Percentiles rank a stretch among this genome's conserved stretches.
These are phyloP conservation scores for Apodemus agrarius DNA, from an alignment of 2,797 vertebrate genomes.

Conservation along the genomic window DNA sequence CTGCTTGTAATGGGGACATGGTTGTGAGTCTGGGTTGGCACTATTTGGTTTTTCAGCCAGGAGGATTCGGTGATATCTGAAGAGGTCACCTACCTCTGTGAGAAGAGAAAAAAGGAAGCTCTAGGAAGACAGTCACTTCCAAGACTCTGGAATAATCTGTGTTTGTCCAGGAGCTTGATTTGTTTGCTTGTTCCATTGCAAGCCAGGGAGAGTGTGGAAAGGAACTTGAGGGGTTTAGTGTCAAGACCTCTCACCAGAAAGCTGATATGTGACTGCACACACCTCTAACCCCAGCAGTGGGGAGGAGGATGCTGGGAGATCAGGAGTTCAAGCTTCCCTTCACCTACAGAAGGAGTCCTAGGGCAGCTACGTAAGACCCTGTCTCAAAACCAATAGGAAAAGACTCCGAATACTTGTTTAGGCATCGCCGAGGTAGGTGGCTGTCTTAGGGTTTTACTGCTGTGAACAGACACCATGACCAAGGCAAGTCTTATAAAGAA, in stretches of 20 bases:
- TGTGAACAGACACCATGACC: no score
- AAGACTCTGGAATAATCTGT: not conserved
- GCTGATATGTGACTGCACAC: no score
- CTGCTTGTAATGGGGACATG: not conserved
- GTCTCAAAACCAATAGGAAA: not conserved
- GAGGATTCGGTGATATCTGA: not conserved
- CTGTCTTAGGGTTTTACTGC: no score
- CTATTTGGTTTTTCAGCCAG: not conserved
- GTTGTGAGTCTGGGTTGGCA: not conserved
- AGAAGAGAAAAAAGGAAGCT: not conserved
- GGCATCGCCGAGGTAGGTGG: not conserved
- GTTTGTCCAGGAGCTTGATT: not conserved
- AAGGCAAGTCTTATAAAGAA: no score
- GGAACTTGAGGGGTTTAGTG: not conserved
- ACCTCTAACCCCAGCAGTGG: not conserved
- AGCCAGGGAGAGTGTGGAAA: not conserved
- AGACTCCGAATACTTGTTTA: not conserved
- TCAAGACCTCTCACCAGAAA: not conserved
- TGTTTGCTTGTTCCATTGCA: not conserved
- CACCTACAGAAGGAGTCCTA: not conserved
- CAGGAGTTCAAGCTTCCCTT: not conserved
- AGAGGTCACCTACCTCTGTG: not conserved
- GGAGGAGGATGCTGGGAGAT: not conserved
- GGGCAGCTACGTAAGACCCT: not conserved
- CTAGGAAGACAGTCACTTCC: not conserved